Evolutionary conservation across 1,140 invertebrate species (phyloP).

Genomic region (Pseudachorutes palmiensis): DNA sequence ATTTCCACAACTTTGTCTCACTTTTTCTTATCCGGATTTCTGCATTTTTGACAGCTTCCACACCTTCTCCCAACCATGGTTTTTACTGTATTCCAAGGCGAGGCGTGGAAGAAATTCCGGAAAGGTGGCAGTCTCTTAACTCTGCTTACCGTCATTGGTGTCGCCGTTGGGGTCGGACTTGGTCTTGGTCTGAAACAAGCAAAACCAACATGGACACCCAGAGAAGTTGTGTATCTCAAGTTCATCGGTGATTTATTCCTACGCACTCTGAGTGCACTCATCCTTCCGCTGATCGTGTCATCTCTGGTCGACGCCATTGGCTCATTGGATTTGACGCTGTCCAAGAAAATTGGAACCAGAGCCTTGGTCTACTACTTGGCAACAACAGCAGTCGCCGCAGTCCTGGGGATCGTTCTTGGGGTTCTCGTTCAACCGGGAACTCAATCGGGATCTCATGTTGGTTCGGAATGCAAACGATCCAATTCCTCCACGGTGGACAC

Average conservation of each 20-base stretch:
- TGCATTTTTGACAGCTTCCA: too few species aligned
- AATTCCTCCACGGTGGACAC: conserved; percentile 52
- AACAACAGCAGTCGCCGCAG: conserved; percentile 65
- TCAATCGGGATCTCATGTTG: conserved; percentile 34
- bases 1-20: too few species aligned
- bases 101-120: conserved; percentile 32
- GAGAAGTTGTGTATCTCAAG: conserved; percentile 50
- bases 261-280: conserved; percentile 54
- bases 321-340: conserved; percentile 52
- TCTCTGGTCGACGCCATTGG: conserved; percentile 54
- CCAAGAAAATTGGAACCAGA: conserved; percentile 56
- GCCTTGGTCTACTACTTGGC: conserved; percentile 66
- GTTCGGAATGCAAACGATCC: conserved; percentile 39
- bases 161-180: conserved; percentile 50
- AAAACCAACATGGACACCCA: conserved; percentile 42
- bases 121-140: conserved; percentile 49
- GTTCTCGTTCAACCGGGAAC: neutral
- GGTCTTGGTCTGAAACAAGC: conserved; percentile 49
- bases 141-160: conserved; percentile 51
- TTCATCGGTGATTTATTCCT: conserved; percentile 55
- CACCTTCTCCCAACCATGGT: too few species aligned
- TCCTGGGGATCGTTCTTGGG: conserved; percentile 54
- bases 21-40: too few species aligned
- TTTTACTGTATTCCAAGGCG: neutral
- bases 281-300: conserved; percentile 56